Evolutionary conservation across 2,113 vertebrate genomes (phyloP).

Genomic region (Apodemus speciosus): DNA sequence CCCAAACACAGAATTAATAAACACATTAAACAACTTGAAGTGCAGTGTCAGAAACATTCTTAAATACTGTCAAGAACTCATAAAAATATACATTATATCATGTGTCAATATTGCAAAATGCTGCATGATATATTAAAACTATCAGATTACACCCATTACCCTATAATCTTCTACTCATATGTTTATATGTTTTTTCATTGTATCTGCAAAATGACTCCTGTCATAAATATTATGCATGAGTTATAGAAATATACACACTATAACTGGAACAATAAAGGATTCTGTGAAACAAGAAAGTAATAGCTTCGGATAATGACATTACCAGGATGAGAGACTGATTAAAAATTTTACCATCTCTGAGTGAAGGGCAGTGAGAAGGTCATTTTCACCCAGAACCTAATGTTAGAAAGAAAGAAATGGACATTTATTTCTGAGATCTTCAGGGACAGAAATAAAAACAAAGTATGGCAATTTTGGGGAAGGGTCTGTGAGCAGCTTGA

Average conservation of each 20-base stretch:
- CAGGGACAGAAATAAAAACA: not conserved
- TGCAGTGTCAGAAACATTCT: slow-evolving; percentile 56
- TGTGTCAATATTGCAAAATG: slow-evolving; percentile 69
- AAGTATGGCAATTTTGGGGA: not conserved
- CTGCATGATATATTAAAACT: slow-evolving; percentile 64
- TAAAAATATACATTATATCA: slow-evolving; percentile 68
- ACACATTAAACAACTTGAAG: slow-evolving; percentile 66
- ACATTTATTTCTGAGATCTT: slow-evolving; percentile 15
- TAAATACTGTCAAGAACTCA: slow-evolving; percentile 67
- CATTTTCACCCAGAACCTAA: slow-evolving; percentile 1
- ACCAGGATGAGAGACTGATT: slow-evolving; percentile 27
- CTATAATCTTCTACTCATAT: slow-evolving; percentile 75
- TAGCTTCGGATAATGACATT: slow-evolving; percentile 47
- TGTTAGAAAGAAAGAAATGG: slow-evolving; percentile 45
- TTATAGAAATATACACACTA: slow-evolving; percentile 45
- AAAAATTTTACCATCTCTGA: slow-evolving; percentile 44
- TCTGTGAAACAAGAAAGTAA: slow-evolving; percentile 49
- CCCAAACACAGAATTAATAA: slow-evolving; percentile 65
- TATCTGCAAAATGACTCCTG: slow-evolving; percentile 64
- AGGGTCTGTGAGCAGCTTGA: not conserved
- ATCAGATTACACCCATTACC: slow-evolving; percentile 66
- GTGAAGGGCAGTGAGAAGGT: slow-evolving; percentile 5
- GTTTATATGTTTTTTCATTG: slow-evolving; percentile 68
- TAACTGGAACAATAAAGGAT: slow-evolving; percentile 8
- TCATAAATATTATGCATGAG: slow-evolving; percentile 70